These are phyloP conservation scores for Brachionus manjavacas DNA, from an alignment of 1,140 invertebrate species.

Conservation along the genomic window DNA sequence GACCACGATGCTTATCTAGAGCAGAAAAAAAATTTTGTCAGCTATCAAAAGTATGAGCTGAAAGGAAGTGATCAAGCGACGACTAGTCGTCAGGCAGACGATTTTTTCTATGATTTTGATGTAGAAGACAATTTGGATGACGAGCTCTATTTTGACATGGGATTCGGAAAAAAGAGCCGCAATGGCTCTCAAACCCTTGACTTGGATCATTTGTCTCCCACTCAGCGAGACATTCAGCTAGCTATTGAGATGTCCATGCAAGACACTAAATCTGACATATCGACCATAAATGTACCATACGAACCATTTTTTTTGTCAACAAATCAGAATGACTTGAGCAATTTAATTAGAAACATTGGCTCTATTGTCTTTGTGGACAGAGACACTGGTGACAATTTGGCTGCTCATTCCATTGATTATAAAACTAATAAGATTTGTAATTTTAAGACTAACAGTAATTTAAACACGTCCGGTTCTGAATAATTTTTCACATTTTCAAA, in stretches of 20 bases:
- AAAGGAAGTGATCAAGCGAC: background rate
- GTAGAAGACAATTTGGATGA: background rate
- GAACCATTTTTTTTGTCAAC: background rate
- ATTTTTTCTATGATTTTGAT: background rate
- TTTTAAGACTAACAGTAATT: conserved; percentile 12
- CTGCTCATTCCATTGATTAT: background rate
- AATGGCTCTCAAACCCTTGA: background rate
- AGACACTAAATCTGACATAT: background rate
- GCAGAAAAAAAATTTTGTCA: background rate
- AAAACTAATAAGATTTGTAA: conserved; percentile 9
- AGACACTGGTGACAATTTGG: background rate
- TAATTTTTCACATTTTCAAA: background rate
- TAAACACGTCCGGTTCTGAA: background rate
- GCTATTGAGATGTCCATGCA: background rate
- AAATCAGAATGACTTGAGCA: conserved; percentile 5
- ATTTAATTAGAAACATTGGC: background rate
- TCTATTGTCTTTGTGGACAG: background rate
- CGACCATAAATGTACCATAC: conserved; percentile 24
- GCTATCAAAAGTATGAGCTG: background rate
- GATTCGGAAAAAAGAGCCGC: background rate
- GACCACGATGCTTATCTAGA: conserved; percentile 32
- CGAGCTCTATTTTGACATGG: conserved; percentile 20
- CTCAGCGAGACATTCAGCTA: background rate
- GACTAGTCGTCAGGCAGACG: background rate
- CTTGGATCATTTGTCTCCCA: background rate